phyloP scores from a whole-genome alignment of 1,140 invertebrate genomes.

The Drosophila melanogaster region Release_6_plus_ISO1_MT NT_037436.4:19669001-19669500 shows the following conservation, averaged over 20 bases:
- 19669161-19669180: constrained; percentile 35
- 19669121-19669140: constrained; percentile 77
- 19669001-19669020: constrained; percentile 81
- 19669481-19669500: constrained; percentile 82
- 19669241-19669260: constrained; percentile 15
- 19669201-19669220: constrained; percentile 48
- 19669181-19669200: constrained; percentile 55
- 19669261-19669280: constrained; percentile 41
- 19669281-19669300: constrained; percentile 1
- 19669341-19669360: constrained; percentile 82
- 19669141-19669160: constrained; percentile 62
- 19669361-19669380: constrained; percentile 75
- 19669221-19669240: constrained; percentile 30
- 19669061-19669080: constrained; percentile 53
- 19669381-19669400: constrained; percentile 8
- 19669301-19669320: constrained; percentile 55
- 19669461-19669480: constrained; percentile 61
- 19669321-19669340: constrained; percentile 69
- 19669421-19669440: neutral
- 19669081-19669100: constrained; percentile 79
- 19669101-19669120: constrained; percentile 79
- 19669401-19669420: too few relatives aligned
- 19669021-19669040: constrained; percentile 83
- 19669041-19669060: constrained; percentile 52
- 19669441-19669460: constrained; percentile 26